Evolutionary conservation across 2,797 vertebrate genomes (phyloP).

Genomic region (Epinephelus awoara): DNA sequence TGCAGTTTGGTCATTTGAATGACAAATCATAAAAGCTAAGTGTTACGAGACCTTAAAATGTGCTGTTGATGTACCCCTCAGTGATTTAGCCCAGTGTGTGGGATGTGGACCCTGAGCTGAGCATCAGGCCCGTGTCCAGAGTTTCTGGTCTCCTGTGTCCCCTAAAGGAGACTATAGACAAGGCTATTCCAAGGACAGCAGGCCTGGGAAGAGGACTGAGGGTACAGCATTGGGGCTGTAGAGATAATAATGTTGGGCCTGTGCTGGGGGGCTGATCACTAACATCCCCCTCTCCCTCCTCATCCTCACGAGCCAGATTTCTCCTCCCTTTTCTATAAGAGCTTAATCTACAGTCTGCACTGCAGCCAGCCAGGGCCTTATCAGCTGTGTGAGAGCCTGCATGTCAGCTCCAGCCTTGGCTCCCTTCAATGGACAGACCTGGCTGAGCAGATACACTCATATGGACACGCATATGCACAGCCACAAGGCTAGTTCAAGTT

Average conservation of each 20-base stretch:
- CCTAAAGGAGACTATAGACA: conserved; percentile 38
- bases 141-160: conserved; percentile 10
- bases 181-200: conserved; percentile 45
- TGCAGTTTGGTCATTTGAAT: too few relatives aligned
- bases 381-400: conserved; percentile 62
- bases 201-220: conserved; percentile 29
- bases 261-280: conserved; percentile 45
- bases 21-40: too few relatives aligned
- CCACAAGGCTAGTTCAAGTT: conserved; percentile 46
- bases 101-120: conserved; percentile 21
- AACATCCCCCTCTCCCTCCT: conserved; percentile 26
- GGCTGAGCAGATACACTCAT: conserved; percentile 35
- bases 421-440: conserved; percentile 48
- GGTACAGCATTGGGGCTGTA: conserved; percentile 34
- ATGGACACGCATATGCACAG: conserved; percentile 24
- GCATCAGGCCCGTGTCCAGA: conserved; percentile 25
- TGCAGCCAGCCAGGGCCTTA: conserved; percentile 58
- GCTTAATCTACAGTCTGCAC: conserved; percentile 71
- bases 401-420: conserved; percentile 60
- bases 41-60: too few relatives aligned
- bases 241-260: conserved; percentile 54
- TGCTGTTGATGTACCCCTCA: too few relatives aligned
- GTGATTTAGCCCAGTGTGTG: not conserved
- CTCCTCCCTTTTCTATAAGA: conserved; percentile 58
- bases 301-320: conserved; percentile 56